Conservation (phyloP, 2,797 vertebrate species). For the Eurystomus glaucurus region DNA sequence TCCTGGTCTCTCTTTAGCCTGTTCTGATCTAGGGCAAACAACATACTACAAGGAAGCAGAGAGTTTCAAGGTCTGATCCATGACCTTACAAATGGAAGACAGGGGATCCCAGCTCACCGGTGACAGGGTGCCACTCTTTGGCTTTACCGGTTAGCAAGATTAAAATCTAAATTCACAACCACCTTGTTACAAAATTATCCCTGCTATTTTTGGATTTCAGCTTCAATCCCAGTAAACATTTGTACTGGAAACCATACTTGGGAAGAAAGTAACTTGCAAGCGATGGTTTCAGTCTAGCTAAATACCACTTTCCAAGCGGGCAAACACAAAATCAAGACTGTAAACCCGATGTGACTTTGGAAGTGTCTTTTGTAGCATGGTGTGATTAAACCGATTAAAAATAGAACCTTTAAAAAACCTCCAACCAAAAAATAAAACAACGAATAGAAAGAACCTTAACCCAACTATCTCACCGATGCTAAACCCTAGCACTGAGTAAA, state of each 20-base stretch:
- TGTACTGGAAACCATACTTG: rapidly evolving
- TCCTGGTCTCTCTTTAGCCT: slow-evolving; percentile 18
- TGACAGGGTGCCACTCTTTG: background rate
- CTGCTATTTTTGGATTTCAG: background rate
- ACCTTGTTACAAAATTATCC: background rate
- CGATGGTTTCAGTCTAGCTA: background rate
- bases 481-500: background rate
- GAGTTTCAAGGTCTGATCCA: slow-evolving; percentile 51
- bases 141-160: background rate
- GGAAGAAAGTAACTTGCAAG: background rate
- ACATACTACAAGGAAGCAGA: background rate
- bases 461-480: background rate
- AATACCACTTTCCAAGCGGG: background rate
- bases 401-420: background rate
- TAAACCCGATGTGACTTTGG: background rate
- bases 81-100: background rate
- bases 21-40: background rate
- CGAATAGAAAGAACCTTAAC: background rate
- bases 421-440: background rate
- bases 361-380: background rate
- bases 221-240: background rate
- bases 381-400: background rate
- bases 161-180: background rate
- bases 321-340: background rate
- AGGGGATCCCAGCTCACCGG: background rate